Evolutionary conservation across 2,113 vertebrate genomes (phyloP).

Genomic region (Gadus chalcogrammus): DNA sequence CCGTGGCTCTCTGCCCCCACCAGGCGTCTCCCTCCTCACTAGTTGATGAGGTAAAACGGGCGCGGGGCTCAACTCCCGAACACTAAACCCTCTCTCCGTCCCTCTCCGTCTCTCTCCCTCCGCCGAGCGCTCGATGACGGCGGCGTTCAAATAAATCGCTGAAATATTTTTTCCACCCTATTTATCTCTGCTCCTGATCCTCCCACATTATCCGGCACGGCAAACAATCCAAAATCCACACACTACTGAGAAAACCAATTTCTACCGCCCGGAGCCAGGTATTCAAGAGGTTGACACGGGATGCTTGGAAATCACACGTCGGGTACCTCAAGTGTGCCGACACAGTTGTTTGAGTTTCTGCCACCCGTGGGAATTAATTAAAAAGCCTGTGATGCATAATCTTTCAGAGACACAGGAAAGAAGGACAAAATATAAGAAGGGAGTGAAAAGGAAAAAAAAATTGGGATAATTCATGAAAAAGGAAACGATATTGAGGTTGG

Average conservation of each 20-base stretch:
- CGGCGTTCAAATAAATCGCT: too few species aligned
- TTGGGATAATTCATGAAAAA: constrained; percentile 52
- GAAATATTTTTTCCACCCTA: too few species aligned
- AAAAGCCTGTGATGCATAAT: constrained; percentile 67
- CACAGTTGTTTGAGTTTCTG: constrained; percentile 39
- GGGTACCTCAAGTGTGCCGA: constrained; percentile 46
- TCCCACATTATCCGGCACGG: too few species aligned
- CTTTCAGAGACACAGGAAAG: constrained; percentile 28
- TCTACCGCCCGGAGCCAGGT: constrained; percentile 41
- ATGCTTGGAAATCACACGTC: constrained; percentile 52
- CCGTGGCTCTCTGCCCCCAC: too few species aligned
- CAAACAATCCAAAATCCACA: neutral
- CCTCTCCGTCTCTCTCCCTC: too few species aligned
- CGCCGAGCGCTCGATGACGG: too few species aligned
- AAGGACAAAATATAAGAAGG: neutral
- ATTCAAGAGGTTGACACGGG: constrained; percentile 30
- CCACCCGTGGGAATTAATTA: constrained; percentile 75
- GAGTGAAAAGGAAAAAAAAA: neutral
- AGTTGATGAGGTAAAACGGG: too few species aligned
- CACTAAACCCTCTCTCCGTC: too few species aligned
- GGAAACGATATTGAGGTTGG: neutral
- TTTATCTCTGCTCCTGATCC: too few species aligned
- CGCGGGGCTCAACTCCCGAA: too few species aligned
- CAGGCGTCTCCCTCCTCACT: too few species aligned
- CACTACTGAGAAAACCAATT: constrained; percentile 43